Evolutionary conservation across 2,113 vertebrate genomes (phyloP), one percentile per base, ranked within the genome.

Genomic region (Toxotes chatareus): DNA sequence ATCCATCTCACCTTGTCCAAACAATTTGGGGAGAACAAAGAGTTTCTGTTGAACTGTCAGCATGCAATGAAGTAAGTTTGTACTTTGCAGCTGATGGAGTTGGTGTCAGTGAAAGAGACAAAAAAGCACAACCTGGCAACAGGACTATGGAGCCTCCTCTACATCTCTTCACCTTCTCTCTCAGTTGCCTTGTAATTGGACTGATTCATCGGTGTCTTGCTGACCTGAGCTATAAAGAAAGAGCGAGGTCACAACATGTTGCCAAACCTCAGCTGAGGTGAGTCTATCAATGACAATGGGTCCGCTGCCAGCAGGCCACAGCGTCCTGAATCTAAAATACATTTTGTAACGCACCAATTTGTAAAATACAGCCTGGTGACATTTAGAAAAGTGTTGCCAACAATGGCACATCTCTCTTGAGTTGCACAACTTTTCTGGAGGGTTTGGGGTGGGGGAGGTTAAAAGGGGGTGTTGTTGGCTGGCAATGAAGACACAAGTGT

Each of bases 221-320:
- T 90, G 88, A 90, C 82, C 78, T 79, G 85, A 71, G 80, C 84
- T 77, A 84, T 82, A 88, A 78, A 78, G 19, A 49, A 36, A 68
- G 66, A 64, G 56, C 10, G 3, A 13, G 31, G 44, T 34, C 72
- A 71, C 34, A 8, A 27, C 21, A 23, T 66, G 77, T 51, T 66
- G 75, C 72, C 82, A 85, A 77, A 75, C 46, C 63, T 32, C 64
- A 67, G 59, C 56, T 53, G 70, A 69, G 80, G 73, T 61, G 84
- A 85, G 83, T 83, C 65, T 51, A 75, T 85, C 74, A 14, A 8
- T 82, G 85, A 73, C 81, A 51, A 44, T 17, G 42, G 56, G 67
- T 66, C 38, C 3, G 11, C 1, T 27, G 85, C 79, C 76, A 80
- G 51, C 31, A 51, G 51, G 70, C 66, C 16, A 42, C 65, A 68